Conservation (phyloP, 2,797 vertebrate genomes). For the Varecia variegata region DNA sequence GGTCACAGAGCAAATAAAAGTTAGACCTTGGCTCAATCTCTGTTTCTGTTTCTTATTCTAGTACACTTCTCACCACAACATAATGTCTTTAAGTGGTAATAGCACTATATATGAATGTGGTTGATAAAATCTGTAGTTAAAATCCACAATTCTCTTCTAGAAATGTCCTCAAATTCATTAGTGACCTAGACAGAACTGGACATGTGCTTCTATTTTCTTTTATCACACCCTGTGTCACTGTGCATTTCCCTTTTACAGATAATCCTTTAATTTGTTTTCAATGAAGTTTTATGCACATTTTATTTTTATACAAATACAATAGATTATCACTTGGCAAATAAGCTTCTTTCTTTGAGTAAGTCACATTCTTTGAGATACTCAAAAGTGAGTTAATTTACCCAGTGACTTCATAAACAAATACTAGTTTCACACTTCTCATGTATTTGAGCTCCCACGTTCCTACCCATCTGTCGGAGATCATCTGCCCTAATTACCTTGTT, state of each 20-base stretch:
- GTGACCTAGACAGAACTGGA: neutral
- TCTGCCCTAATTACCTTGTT: conserved; percentile 2
- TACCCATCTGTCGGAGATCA: neutral
- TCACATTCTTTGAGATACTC: conserved; percentile 23
- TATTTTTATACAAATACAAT: conserved; percentile 6
- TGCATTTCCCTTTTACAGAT: neutral
- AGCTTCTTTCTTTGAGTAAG: neutral
- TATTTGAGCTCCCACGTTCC: neutral
- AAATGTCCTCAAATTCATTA: conserved; percentile 25
- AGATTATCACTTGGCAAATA: neutral
- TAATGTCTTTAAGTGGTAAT: conserved; percentile 16
- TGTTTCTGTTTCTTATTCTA: neutral
- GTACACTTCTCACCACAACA: neutral
- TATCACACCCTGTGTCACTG: neutral
- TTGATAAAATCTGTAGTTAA: conserved; percentile 57
- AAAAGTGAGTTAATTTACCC: neutral
- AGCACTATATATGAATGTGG: conserved; percentile 6
- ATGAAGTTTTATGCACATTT: neutral
- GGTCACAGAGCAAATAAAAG: conserved; percentile 2
- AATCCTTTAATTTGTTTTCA: neutral
- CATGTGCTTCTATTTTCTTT: neutral
- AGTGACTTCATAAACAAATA: conserved; percentile 18
- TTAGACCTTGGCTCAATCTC: neutral
- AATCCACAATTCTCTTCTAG: conserved; percentile 1
- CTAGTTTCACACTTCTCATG: neutral